A percentile compares a stretch with the other conserved stretches of the same genome.
These are phyloP conservation scores for Pectinophora gossypiella DNA, from an alignment of 1,140 invertebrate species.

Conservation along the genomic window DNA sequence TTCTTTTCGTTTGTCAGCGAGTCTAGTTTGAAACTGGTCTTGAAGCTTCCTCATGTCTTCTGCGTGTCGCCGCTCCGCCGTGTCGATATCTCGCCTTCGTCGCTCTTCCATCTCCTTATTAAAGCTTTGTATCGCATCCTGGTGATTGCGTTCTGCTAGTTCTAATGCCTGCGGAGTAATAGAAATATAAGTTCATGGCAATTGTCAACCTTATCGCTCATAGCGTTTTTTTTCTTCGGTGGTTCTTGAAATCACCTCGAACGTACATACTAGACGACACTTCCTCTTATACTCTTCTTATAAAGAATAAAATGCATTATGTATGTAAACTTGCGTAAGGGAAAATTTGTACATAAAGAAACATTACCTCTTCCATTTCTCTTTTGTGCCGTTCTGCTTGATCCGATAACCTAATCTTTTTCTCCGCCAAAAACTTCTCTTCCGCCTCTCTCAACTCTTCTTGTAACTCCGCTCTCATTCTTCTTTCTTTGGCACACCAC, in stretches of 20 bases:
- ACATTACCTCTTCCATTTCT: slow-evolving; percentile 73
- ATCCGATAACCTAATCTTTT: slow-evolving; percentile 61
- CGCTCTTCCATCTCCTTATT: slow-evolving; percentile 43
- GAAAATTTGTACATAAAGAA: too few species aligned
- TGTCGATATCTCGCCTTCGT: slow-evolving; percentile 42
- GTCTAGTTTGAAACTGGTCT: slow-evolving; percentile 39
- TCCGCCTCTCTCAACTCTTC: slow-evolving; percentile 73
- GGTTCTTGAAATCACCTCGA: too few species aligned
- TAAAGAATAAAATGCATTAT: too few species aligned
- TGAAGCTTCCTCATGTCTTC: slow-evolving; percentile 59
- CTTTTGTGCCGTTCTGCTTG: slow-evolving; percentile 70
- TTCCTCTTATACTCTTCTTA: too few species aligned
- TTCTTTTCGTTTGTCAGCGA: slow-evolving; percentile 37
- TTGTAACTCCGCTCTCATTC: slow-evolving; percentile 69
- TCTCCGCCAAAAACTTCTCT: slow-evolving; percentile 74
- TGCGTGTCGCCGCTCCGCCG: slow-evolving; percentile 39
- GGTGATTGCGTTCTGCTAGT: slow-evolving; percentile 59
- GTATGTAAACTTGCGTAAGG: too few species aligned
- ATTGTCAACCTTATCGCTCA: too few species aligned
- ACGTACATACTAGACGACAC: too few species aligned
- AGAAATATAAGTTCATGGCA: too few species aligned
- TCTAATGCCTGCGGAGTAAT: slow-evolving; percentile 48
- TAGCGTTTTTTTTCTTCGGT: too few species aligned
- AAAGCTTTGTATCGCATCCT: slow-evolving; percentile 33
- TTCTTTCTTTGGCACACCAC: slow-evolving; percentile 62